Evolutionary conservation across 2,113 vertebrate species (phyloP), one percentile per base, ranked within the genome.

Genomic region (Dasypus novemcinctus): DNA sequence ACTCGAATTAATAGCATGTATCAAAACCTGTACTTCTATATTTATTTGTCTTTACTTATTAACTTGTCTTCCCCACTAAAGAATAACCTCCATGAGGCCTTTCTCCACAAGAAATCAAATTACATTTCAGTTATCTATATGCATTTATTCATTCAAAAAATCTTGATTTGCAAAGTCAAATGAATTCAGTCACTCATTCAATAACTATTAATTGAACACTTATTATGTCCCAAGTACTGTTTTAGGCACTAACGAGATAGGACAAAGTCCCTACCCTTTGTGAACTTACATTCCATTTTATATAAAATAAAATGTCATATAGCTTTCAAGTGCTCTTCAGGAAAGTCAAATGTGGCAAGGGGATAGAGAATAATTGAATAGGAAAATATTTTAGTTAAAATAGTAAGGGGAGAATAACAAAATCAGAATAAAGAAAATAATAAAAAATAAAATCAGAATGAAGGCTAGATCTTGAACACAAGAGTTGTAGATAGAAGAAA

Each of bases 81-180:
- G 83, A 63, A 25, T 71, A 90, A 82, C 21, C 36, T 95, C 46
- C 74, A 36, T 91, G 31, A 68, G 5, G 5, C 27, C 64, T 82
- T 43, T 79, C 52, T 57, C 36, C 57, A 54, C 31, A 72, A 82
- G 17, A 90, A 29, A 78, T 41, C 27, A 79, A 91, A 82, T 88
- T 91, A 52, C 36, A 91, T 23, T 59, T 93, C 8, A 23, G 64
- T 91, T 1, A 92, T 25, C 18, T 95, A 29, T 25, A 87, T 91
- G 38, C 52, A 52, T 88, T 97, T 71, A 90, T 63, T 85, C 52
- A 90, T 72, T 93, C 91, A 96, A 93, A 80, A 95, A 85, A 93
- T 93, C 18, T 52, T 93, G 33, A 92, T 90, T 96, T 97, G 23
- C 27, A 94, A 91, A 95, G 88, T 43, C 74, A 57, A 49, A 87